Base-by-base conservation (phyloP, 2,888 invertebrate genomes). In the Pardosa pseudoannulata region DNA sequence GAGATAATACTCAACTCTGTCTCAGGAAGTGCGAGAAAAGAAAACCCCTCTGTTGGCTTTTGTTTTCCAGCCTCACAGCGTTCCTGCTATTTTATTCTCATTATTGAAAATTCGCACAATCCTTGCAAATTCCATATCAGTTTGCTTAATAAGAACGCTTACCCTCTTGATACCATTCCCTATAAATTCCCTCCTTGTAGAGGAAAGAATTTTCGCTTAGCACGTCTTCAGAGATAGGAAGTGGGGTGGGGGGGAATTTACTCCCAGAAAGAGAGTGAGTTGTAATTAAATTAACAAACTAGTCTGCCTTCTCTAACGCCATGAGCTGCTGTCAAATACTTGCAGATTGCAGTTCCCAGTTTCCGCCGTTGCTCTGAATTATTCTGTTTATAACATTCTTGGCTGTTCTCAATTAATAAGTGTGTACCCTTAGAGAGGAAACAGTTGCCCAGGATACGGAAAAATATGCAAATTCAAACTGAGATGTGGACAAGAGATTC, bases 261-360 rank as follows among this genome's bases (percentile, higher is more conserved):
- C 78, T 73, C 73, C 39, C 23, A 78, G 67, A 78, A 78, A 65
- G 50, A 83, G 73, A 62, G 72, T 23, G 19, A 64, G 39, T 36
- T 32, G 62, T 85, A 85, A 85, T 85, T 85, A 85, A 78, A 85
- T 85, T 85, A 85, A 56, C 78, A 79, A 72, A 73, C 68, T 73
- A 56, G 76, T 72, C 50, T 50, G 32, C 27, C 50, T 27, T 36
- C 32, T 56, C 23, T 23, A 23, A 23, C 19, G 56, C 56, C 56
- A 23, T 56, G 19, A 56, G 56, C 72, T 64, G 56, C 68, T 85
- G 83, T 85, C 83, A 85, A 73, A 85, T 78, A 41, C 78, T 64
- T 83, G 32, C 78, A 28, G 41, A 75, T 70, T 41, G 39, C 29
- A 36, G 73, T 74, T 81, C 67, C 23, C 27, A 64, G 62, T 62